Evolutionary conservation across 2,888 invertebrate species (phyloP), one percentile per base, ranked within the genome.

Genomic region (Endotricha flammealis): DNA sequence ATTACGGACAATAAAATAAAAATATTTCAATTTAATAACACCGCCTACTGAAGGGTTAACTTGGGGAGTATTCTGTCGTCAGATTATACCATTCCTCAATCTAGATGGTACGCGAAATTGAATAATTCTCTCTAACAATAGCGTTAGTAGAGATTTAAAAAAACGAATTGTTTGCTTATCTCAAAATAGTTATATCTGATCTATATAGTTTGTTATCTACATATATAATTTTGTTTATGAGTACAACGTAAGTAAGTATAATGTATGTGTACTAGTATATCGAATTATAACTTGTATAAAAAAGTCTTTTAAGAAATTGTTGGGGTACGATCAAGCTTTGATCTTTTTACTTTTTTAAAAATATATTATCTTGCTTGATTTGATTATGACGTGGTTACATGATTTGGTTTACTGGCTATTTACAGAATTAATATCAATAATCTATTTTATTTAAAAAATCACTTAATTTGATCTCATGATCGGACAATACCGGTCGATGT

Each of bases 21-120:
- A 85, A 85, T 86, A 86, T 86, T 83, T 86, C 86, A 85, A 81
- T 83, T 83, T 80, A 76, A 78, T 75, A 76, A 70, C 67, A 48
- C 75, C 82, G 70, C 77, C 77, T 75, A 58, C 69, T 47, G 53
- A 83, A 83, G 82, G 86, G 85, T 83, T 81, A 49, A 72, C 63
- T 72, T 65, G 70, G 55, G 54, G 55, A 48, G 49, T 50, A 74
- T 60, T 71, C 78, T 78, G 65, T 74, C 62, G 51, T 41, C 54
- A 73, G 80, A 82, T 82, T 77, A 76, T 64, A 65, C 61, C 53
- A 51, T 43, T 49, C 39, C 48, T 38, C 46, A 80, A 86, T 86
- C 85, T 79, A 56, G 83, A 85, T 83, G 75, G 69, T 67, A 80
- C 67, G 83, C 75, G 52, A 78, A 82, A 83, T 85, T 83, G 56